These are phyloP conservation scores for Orchesella flavescens DNA, from an alignment of 2,888 invertebrate species.

Conservation along the genomic window DNA sequence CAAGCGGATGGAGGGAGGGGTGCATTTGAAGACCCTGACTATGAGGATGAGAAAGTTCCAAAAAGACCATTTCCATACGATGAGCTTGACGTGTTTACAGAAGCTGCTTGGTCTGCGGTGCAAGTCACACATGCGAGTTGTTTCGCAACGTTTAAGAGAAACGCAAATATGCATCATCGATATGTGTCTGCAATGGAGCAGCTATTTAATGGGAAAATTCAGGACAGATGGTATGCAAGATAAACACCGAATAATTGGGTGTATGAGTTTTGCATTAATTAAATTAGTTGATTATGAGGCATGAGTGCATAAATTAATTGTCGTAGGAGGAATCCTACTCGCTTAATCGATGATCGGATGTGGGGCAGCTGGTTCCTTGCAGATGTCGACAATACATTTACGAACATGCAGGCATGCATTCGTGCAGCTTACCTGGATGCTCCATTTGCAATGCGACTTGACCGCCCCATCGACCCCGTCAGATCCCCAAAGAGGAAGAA, in stretches of 20 bases:
- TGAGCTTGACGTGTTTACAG: conserved; percentile 64
- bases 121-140: conserved; percentile 67
- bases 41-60: neutral
- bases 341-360: conserved; percentile 52
- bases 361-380: conserved; percentile 68
- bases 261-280: neutral
- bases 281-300: neutral
- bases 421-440: conserved; percentile 62
- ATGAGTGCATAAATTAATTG: neutral
- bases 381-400: conserved; percentile 64
- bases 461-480: conserved; percentile 63
- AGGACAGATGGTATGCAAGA: conserved; percentile 56
- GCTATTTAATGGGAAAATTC: conserved; percentile 62
- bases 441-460: conserved; percentile 65
- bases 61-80: conserved; percentile 52
- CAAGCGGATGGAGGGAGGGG: neutral
- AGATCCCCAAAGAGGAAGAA: conserved; percentile 24
- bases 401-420: conserved; percentile 65
- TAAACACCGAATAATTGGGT: neutral
- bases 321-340: conserved; percentile 63
- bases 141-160: conserved; percentile 67
- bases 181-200: conserved; percentile 66
- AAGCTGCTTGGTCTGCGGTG: conserved; percentile 67
- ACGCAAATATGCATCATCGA: conserved; percentile 69
- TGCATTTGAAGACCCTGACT: conserved; percentile 19